Evolutionary conservation across 1,140 invertebrate species (phyloP).

Genomic region (Zaprionus ornatus): DNA sequence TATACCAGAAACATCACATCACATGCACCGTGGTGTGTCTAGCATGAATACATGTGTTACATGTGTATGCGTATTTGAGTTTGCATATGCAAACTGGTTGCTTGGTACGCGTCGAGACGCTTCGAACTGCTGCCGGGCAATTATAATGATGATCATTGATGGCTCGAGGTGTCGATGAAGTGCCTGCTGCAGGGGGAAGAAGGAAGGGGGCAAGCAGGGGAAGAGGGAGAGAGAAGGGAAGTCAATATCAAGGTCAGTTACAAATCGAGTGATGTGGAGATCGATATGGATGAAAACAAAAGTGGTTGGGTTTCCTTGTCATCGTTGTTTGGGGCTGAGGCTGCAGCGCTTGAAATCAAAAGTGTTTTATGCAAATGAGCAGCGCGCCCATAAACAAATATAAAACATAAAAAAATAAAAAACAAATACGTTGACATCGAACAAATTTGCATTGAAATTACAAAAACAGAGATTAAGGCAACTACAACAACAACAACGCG

Average conservation of each 20-base stretch:
- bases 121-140: slow-evolving; percentile 50
- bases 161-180: slow-evolving; percentile 13
- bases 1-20: background rate
- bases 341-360: slow-evolving; percentile 46
- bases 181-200: background rate
- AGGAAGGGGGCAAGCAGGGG: background rate
- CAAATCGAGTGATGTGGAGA: slow-evolving; percentile 55
- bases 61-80: background rate
- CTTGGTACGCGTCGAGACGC: slow-evolving; percentile 56
- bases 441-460: slow-evolving; percentile 68
- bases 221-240: slow-evolving; percentile 30
- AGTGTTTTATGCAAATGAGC: slow-evolving; percentile 74
- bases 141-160: slow-evolving; percentile 42
- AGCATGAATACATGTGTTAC: background rate
- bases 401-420: slow-evolving; percentile 21
- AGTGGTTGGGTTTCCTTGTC: slow-evolving; percentile 35
- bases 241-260: slow-evolving; percentile 82
- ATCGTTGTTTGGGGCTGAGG: slow-evolving; percentile 7
- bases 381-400: slow-evolving; percentile 50
- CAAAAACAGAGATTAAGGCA: slow-evolving; percentile 22
- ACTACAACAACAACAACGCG: slow-evolving; percentile 23
- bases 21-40: background rate
- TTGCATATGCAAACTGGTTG: slow-evolving; percentile 63
- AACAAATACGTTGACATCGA: slow-evolving; percentile 56
- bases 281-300: slow-evolving; percentile 43